Conservation (phyloP, 2,113 vertebrate genomes). For the Leptodactylus fuscus region DNA sequence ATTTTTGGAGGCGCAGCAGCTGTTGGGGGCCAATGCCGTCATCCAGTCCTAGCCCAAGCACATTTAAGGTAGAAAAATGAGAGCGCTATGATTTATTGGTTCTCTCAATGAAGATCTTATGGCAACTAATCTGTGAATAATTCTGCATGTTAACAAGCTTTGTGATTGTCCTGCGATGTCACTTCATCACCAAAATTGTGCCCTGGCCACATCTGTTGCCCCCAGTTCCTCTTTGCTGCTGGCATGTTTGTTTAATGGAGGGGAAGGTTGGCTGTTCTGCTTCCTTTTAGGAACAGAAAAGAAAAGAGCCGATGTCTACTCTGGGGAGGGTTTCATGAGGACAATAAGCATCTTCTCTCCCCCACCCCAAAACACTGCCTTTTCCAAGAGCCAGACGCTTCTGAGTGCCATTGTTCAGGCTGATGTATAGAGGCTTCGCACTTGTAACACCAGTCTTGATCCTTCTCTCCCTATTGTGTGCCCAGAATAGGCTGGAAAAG, state of each 20-base stretch:
- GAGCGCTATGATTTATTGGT: not conserved
- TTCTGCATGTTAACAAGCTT: slow-evolving; percentile 22
- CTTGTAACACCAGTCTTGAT: slow-evolving; percentile 75
- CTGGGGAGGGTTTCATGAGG: slow-evolving; percentile 68
- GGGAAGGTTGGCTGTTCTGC: slow-evolving; percentile 72
- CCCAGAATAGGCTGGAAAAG: slow-evolving; percentile 73
- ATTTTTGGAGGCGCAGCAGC: too few species aligned
- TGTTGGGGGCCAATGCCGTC: too few species aligned
- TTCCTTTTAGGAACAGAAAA: slow-evolving; percentile 75
- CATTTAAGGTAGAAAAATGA: not conserved
- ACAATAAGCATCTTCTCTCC: slow-evolving; percentile 68
- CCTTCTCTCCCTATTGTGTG: slow-evolving; percentile 70
- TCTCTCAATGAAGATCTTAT: not conserved
- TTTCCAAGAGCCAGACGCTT: slow-evolving; percentile 68
- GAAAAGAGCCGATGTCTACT: slow-evolving; percentile 74
- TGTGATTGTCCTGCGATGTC: not conserved
- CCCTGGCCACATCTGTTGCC: slow-evolving; percentile 71
- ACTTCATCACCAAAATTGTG: not conserved
- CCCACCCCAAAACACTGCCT: slow-evolving; percentile 70
- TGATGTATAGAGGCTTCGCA: slow-evolving; percentile 74
- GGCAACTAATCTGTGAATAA: slow-evolving; percentile 24
- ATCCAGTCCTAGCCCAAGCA: too few species aligned
- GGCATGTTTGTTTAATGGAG: slow-evolving; percentile 76
- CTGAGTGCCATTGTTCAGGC: slow-evolving; percentile 73
- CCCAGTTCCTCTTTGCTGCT: slow-evolving; percentile 68